Evolutionary conservation across 2,113 vertebrate species (phyloP), one percentile per base, ranked within the genome.

Genomic region (Nothocercus nigrocapillus): DNA sequence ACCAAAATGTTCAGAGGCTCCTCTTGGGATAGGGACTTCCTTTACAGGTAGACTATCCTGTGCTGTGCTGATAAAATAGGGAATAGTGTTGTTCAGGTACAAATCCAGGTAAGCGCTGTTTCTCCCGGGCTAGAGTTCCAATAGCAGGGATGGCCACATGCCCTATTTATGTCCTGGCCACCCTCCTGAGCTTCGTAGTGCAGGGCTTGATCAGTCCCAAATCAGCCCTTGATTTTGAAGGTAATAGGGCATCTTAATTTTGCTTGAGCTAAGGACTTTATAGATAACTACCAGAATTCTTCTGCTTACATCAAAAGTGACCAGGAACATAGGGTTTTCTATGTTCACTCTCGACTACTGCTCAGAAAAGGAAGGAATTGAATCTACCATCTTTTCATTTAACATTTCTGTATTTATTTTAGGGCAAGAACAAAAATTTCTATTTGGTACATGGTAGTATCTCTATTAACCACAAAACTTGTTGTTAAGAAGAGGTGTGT

Each of bases 11-110:
- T 42, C 0, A 5, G 40, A 13, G 0, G 0, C n/a, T 17, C 30
- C 19, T 77, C 19, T 7, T 42, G 54, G 47, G 36, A 24, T 44
- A 42, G 0, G 1, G 0, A 0, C 5, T 58, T 69, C 27, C 76
- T 67, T 67, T 75, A 42, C 38, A 75, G 38, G 47, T 61, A 51
- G n/a, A 15, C 1, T 3, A 17, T 30, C 72, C 63, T 80, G 19
- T 51, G 63, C 6, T 1, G 1, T 5, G 16, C 25, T 82, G 69
- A 45, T 61, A 73, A 20, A 47, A 53, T 34, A 58, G 58, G 4
- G 32, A 82, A 47, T 7, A 42, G 16, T 44, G 15, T 22, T 9
- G 42, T 51, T 77, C 20, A 16, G 81, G 61, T 62, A 12, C 5
- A 56, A 85, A 59, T 11, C 58, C 4, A 5, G 79, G 42, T 27